Percentiles rank a stretch among this genome's conserved stretches.
phyloP scores from a whole-genome alignment of 2,113 vertebrate species.

The Gallinago paraguaiae region DNA sequence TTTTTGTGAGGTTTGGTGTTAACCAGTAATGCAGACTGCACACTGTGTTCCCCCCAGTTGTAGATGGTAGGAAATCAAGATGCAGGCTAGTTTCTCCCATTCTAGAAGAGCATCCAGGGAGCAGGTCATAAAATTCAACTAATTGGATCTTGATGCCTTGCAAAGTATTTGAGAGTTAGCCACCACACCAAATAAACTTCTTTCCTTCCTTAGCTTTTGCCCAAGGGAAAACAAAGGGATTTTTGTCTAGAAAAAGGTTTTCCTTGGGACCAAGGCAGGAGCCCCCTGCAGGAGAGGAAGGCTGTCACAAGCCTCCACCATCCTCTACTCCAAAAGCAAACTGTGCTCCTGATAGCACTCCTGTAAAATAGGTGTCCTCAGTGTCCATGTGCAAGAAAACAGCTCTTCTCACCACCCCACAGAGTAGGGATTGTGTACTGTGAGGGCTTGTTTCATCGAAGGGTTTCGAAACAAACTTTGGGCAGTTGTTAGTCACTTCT shows the following conservation, averaged over 20 bases:
- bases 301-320: not conserved
- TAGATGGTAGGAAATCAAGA: not conserved
- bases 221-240: not conserved
- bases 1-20: not conserved
- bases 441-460: not conserved
- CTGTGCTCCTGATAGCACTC: not conserved
- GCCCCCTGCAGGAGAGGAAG: too few species aligned
- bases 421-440: not conserved
- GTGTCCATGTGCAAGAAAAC: not conserved
- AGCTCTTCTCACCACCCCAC: not conserved
- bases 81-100: not conserved
- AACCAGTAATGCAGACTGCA: not conserved
- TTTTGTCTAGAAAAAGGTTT: not conserved
- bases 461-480: not conserved
- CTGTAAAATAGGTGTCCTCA: not conserved
- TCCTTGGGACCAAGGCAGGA: not conserved
- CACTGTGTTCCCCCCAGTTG: too few species aligned
- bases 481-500: not conserved
- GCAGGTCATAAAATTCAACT: not conserved
- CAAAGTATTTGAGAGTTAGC: not conserved
- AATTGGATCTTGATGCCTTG: not conserved
- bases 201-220: not conserved
- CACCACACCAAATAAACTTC: not conserved
- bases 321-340: not conserved
- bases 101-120: not conserved